A percentile compares a stretch with the other conserved stretches of the same genome.
Evolutionary conservation across 2,888 invertebrate species (phyloP).

Genomic region (Drosophila neoperkinsi): DNA sequence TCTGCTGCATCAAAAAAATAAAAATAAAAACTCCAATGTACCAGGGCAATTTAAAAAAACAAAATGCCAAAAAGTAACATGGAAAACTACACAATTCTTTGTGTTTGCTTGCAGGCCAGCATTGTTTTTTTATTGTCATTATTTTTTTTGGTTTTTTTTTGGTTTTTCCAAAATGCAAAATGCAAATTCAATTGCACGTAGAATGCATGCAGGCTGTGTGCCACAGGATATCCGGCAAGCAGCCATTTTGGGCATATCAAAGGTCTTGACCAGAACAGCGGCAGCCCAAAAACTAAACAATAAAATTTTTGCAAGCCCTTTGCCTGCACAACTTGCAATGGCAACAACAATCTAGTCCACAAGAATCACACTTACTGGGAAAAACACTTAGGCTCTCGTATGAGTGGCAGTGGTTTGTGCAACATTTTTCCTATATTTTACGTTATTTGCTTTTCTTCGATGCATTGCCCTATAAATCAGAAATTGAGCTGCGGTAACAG

Average conservation of each 20-base stretch:
- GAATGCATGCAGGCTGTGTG: slow-evolving; percentile 55
- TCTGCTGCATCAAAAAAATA: slow-evolving; percentile 31
- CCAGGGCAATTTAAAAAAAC: slow-evolving; percentile 64
- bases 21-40: slow-evolving; percentile 14
- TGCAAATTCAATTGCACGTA: slow-evolving; percentile 75
- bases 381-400: slow-evolving; percentile 46
- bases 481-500: slow-evolving; percentile 71
- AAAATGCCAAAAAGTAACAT: slow-evolving; percentile 65
- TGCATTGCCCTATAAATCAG: slow-evolving; percentile 63
- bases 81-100: slow-evolving; percentile 60
- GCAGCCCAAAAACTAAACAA: slow-evolving; percentile 63
- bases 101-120: slow-evolving; percentile 53
- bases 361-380: slow-evolving; percentile 47
- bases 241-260: slow-evolving; percentile 73
- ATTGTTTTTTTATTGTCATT: slow-evolving; percentile 5
- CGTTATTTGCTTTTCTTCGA: slow-evolving; percentile 20
- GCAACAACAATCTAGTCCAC: slow-evolving; percentile 18
- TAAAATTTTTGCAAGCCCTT: slow-evolving; percentile 58
- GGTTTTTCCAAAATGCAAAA: slow-evolving; percentile 55
- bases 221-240: slow-evolving; percentile 72
- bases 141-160: slow-evolving; percentile 5
- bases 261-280: slow-evolving; percentile 62
- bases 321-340: slow-evolving; percentile 21
- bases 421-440: slow-evolving; percentile 21
- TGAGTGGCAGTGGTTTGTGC: slow-evolving; percentile 15